Evolutionary conservation across 2,113 vertebrate species (phyloP).

Genomic region (Thinocorus orbignyianus): DNA sequence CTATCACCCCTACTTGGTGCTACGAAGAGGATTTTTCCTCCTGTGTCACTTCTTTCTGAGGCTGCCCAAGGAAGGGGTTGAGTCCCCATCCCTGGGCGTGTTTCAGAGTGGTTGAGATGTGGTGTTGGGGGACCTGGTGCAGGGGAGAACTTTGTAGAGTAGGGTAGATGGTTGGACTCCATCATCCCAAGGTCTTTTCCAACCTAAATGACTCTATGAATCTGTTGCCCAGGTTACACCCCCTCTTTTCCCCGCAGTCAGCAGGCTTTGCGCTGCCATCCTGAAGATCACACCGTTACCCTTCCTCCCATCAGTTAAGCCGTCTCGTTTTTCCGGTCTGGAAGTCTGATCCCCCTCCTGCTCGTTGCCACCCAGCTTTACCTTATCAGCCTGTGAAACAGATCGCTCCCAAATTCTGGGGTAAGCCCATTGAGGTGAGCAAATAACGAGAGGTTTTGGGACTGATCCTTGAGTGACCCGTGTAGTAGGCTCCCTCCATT

Average conservation of each 20-base stretch:
- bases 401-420: background rate
- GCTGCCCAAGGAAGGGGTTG: too few relatives aligned
- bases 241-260: rapidly evolving
- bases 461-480: background rate
- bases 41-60: background rate
- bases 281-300: rapidly evolving
- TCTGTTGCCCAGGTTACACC: background rate
- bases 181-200: too few relatives aligned
- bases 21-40: background rate
- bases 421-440: background rate
- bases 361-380: background rate
- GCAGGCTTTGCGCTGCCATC: rapidly evolving
- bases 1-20: background rate
- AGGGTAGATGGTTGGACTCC: too few relatives aligned
- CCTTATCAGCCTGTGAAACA: background rate
- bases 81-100: too few relatives aligned
- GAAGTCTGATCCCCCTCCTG: background rate
- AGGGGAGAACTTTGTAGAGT: too few relatives aligned
- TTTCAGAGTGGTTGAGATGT: too few relatives aligned
- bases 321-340: background rate
- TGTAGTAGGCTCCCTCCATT: background rate
- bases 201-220: too few relatives aligned
- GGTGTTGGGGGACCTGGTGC: too few relatives aligned
- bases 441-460: background rate
- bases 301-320: background rate